Evolutionary conservation across 1,140 invertebrate genomes (phyloP).

Genomic region (Penaeus indicus): DNA sequence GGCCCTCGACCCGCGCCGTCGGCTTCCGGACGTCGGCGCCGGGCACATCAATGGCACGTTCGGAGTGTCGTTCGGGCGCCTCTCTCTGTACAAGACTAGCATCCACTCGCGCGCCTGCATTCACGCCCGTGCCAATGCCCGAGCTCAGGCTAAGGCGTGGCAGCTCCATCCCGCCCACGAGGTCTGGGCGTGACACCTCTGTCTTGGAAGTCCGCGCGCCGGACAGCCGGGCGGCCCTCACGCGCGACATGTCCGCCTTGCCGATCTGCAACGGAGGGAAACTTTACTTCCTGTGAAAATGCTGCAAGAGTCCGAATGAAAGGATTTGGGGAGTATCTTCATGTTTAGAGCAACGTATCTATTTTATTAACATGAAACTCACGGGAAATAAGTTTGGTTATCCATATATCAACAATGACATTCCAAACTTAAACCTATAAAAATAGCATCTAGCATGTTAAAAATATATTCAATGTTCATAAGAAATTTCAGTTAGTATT

Average conservation of each 20-base stretch:
- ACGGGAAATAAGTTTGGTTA: no score
- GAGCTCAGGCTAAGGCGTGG: slow-evolving; percentile 14
- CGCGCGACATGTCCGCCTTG: slow-evolving; percentile 53
- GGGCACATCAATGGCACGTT: slow-evolving; percentile 59
- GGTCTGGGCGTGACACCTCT: slow-evolving; percentile 48
- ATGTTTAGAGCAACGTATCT: no score
- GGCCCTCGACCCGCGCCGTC: not conserved
- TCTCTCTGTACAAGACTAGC: slow-evolving; percentile 41
- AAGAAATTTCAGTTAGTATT: no score
- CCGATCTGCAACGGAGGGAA: slow-evolving; percentile 43
- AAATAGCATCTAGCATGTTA: no score
- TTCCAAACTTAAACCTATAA: no score
- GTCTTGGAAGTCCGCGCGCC: not conserved
- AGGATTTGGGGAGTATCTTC: no score
- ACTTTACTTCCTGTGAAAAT: no score
- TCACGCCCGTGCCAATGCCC: not conserved
- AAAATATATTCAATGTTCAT: no score
- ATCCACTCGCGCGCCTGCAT: not conserved
- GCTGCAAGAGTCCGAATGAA: no score
- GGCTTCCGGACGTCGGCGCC: slow-evolving; percentile 28
- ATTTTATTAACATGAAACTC: no score
- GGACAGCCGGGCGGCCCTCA: slow-evolving; percentile 19
- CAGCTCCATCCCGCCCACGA: slow-evolving; percentile 36
- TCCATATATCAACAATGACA: no score
- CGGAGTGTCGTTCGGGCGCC: slow-evolving; percentile 55